phyloP scores from a whole-genome alignment of 2,113 vertebrate species.

The Calypte anna region DNA sequence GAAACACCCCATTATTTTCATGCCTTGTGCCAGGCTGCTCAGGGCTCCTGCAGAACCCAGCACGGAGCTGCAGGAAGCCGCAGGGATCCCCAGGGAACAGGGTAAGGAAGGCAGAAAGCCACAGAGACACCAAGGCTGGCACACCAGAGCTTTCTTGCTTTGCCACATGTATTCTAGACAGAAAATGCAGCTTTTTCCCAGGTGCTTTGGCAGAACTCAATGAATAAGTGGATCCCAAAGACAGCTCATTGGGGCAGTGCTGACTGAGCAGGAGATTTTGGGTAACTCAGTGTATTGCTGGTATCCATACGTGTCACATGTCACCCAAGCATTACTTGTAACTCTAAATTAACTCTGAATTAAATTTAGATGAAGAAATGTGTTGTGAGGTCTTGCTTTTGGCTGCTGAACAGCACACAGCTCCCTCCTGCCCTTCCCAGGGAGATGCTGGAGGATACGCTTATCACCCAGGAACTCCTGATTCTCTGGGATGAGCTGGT shows the following conservation, averaged over 20 bases:
- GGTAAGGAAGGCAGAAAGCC: too few species aligned
- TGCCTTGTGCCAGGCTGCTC: not conserved
- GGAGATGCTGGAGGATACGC: not conserved
- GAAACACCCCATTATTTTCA: not conserved
- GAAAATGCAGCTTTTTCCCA: not conserved
- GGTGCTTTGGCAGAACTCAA: not conserved
- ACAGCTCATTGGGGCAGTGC: not conserved
- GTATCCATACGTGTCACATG: not conserved
- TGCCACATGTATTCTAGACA: not conserved
- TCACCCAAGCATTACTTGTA: not conserved
- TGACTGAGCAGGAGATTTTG: fast-evolving
- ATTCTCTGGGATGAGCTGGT: not conserved
- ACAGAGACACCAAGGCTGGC: not conserved
- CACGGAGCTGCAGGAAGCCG: too few species aligned
- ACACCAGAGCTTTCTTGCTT: not conserved
- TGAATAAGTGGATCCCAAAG: not conserved
- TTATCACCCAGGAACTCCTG: not conserved
- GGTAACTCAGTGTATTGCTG: not conserved
- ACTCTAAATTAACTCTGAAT: not conserved
- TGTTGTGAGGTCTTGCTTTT: not conserved
- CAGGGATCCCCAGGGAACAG: too few species aligned
- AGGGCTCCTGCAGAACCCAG: not conserved
- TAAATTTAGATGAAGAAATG: not conserved
- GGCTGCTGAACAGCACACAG: not conserved
- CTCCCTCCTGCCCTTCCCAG: not conserved